Conservation (phyloP, 2,888 invertebrate genomes). For the Hydropsyche betteni region DNA sequence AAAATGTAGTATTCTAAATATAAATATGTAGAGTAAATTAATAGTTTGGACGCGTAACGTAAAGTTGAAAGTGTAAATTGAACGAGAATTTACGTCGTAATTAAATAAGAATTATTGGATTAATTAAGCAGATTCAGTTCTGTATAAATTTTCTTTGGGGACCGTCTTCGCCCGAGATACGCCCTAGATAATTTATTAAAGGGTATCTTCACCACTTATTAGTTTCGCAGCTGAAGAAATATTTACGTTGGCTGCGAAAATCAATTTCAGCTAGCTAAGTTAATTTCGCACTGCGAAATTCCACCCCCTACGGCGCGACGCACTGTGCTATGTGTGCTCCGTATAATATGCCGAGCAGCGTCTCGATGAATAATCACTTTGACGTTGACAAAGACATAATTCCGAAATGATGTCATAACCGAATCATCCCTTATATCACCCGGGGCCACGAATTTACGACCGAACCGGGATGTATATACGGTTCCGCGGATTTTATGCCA, state of each 20-base stretch:
- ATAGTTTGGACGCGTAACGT: no score
- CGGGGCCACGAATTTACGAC: constrained; percentile 14
- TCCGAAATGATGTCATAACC: constrained; percentile 40
- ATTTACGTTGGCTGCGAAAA: constrained; percentile 37
- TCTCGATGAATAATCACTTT: constrained; percentile 41
- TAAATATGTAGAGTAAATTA: no score
- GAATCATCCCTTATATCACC: constrained; percentile 25
- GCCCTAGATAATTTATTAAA: constrained; percentile 35
- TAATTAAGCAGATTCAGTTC: constrained; percentile 26
- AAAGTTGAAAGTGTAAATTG: no score
- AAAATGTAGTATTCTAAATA: no score
- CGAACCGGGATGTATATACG: constrained; percentile 11
- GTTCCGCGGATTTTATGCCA: constrained; percentile 32
- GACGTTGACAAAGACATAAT: constrained; percentile 42
- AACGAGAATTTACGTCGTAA: not conserved
- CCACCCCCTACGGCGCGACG: not conserved
- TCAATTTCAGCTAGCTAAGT: constrained; percentile 39
- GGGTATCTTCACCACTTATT: constrained; percentile 35
- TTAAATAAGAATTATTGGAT: constrained; percentile 31
- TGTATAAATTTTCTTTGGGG: constrained; percentile 23
- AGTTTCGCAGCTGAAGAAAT: constrained; percentile 40
- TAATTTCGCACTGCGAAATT: constrained; percentile 40
- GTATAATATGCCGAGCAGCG: not conserved
- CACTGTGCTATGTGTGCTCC: not conserved
- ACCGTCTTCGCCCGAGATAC: constrained; percentile 20